A percentile compares a stretch with the other conserved stretches of the same genome.
Evolutionary conservation across 2,888 invertebrate species (phyloP).

Genomic region (Xiphydria camelus): DNA sequence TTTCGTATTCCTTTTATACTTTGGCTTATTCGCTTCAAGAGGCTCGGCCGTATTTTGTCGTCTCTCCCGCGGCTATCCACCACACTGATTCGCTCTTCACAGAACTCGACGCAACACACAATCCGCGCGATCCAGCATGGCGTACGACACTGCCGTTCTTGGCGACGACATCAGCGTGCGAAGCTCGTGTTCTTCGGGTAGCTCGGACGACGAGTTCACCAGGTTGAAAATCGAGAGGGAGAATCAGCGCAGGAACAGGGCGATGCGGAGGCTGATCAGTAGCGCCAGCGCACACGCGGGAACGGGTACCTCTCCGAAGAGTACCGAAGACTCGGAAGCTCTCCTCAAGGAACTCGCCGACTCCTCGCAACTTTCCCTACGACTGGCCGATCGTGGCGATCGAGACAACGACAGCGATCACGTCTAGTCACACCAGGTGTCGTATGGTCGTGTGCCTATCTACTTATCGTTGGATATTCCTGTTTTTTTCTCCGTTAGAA

Average conservation of each 20-base stretch:
- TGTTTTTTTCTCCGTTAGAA: too few species aligned
- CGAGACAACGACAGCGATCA: slow-evolving; percentile 20
- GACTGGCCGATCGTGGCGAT: slow-evolving; percentile 8
- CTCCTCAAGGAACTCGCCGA: slow-evolving; percentile 36
- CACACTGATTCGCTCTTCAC: too few species aligned
- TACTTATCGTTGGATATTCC: too few species aligned
- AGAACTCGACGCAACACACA: slow-evolving; percentile 32
- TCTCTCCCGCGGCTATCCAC: too few species aligned
- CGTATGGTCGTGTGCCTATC: background rate
- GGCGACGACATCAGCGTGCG: slow-evolving; percentile 1
- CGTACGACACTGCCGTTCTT: slow-evolving; percentile 25
- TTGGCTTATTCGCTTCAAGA: too few species aligned
- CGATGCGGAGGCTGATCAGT: slow-evolving; percentile 66
- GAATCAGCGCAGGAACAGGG: slow-evolving; percentile 68
- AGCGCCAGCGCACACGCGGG: slow-evolving; percentile 59
- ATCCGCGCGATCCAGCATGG: slow-evolving; percentile 35
- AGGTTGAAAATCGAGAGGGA: slow-evolving; percentile 71
- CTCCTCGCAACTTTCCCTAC: slow-evolving; percentile 33
- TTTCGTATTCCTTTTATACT: background rate
- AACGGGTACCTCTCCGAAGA: slow-evolving; percentile 11
- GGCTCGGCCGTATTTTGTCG: too few species aligned
- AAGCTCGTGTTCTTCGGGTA: slow-evolving; percentile 25
- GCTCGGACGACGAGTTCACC: slow-evolving; percentile 69
- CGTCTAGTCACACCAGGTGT: slow-evolving; percentile 2
- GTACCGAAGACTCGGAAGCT: slow-evolving; percentile 32